Evolutionary conservation across 2,797 vertebrate species (phyloP).

Genomic region (Phrynocephalus guinanensis): DNA sequence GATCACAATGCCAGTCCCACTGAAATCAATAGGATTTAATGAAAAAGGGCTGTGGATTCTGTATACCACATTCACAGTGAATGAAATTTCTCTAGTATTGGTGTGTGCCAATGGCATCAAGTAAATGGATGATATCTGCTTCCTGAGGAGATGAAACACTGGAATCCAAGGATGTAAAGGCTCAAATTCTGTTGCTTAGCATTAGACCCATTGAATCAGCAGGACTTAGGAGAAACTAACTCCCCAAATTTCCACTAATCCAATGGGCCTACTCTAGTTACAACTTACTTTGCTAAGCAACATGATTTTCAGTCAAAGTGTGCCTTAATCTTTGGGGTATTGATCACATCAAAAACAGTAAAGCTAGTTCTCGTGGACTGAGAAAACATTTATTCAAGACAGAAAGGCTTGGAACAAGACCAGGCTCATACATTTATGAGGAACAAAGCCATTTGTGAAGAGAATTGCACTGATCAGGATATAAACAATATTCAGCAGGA

Average conservation of each 20-base stretch:
- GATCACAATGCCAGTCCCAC: neutral
- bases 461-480: slow-evolving; percentile 32
- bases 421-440: slow-evolving; percentile 10
- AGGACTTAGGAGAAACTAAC: too few relatives aligned
- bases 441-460: slow-evolving; percentile 36
- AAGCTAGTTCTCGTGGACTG: slow-evolving; percentile 6
- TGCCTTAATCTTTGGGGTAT: neutral
- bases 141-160: neutral
- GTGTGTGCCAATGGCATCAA: neutral
- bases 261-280: too few relatives aligned
- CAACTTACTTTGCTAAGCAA: too few relatives aligned
- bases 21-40: neutral
- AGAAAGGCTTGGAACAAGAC: neutral
- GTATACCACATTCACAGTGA: neutral
- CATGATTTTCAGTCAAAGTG: too few relatives aligned
- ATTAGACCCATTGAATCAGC: neutral
- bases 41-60: neutral
- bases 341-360: neutral
- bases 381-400: slow-evolving; percentile 32
- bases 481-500: slow-evolving; percentile 40
- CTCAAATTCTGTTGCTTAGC: neutral
- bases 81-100: neutral
- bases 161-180: slow-evolving; percentile 19
- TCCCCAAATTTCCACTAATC: too few relatives aligned
- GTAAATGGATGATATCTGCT: neutral